Evolutionary conservation across 2,113 vertebrate genomes (phyloP).

Genomic region (Rhea pennata): DNA sequence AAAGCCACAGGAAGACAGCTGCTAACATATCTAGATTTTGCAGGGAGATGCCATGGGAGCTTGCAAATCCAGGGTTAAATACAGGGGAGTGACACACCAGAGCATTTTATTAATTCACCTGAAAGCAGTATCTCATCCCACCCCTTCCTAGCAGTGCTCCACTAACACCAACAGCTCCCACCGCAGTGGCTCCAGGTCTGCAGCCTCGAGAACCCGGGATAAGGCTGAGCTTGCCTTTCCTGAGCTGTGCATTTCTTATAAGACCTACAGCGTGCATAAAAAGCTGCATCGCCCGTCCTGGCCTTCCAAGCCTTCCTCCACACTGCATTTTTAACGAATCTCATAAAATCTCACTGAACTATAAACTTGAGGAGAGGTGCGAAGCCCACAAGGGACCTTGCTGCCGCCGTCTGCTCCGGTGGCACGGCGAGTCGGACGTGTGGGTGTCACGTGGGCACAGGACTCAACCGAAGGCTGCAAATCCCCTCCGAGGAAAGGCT

Average conservation of each 20-base stretch:
- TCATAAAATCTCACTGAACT: not conserved
- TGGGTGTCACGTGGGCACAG: not conserved
- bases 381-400: not conserved
- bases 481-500: no score
- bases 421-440: not conserved
- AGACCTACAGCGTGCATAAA: not conserved
- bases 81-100: not conserved
- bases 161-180: not conserved
- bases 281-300: not conserved
- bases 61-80: not conserved
- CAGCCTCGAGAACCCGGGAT: rapidly evolving
- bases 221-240: not conserved
- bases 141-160: not conserved
- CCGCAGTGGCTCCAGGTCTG: rapidly evolving
- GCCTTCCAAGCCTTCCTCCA: not conserved
- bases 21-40: not conserved
- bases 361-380: not conserved
- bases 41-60: not conserved
- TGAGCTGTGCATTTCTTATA: rapidly evolving
- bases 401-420: not conserved
- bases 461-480: not conserved
- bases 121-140: not conserved
- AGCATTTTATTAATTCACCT: not conserved
- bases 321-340: not conserved
- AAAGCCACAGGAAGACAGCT: not conserved